These are phyloP conservation scores for Dione juno DNA, from an alignment of 2,888 invertebrate genomes.

Conservation along the genomic window DNA sequence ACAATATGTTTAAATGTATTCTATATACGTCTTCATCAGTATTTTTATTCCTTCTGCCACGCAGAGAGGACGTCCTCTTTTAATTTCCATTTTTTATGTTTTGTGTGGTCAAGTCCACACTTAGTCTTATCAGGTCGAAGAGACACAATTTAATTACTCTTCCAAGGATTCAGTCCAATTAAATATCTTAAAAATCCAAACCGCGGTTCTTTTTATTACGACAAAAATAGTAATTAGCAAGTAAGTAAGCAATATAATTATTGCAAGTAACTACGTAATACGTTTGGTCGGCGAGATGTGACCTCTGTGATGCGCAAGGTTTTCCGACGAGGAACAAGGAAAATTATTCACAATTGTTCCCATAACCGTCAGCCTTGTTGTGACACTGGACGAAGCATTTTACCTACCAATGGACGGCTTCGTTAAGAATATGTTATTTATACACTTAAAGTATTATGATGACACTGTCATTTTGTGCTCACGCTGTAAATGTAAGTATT, in stretches of 20 bases:
- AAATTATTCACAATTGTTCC: slow-evolving; percentile 64
- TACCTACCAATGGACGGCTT: slow-evolving; percentile 43
- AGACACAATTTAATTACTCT: too few relatives aligned
- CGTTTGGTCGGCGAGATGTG: slow-evolving; percentile 50
- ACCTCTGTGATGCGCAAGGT: slow-evolving; percentile 73
- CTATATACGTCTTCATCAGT: too few relatives aligned
- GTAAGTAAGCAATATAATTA: slow-evolving; percentile 12
- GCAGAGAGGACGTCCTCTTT: too few relatives aligned
- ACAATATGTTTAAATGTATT: background rate
- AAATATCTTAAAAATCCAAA: too few relatives aligned
- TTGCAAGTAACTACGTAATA: slow-evolving; percentile 24
- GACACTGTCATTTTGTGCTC: background rate
- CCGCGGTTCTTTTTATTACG: too few relatives aligned
- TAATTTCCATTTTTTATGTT: too few relatives aligned
- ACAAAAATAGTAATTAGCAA: background rate
- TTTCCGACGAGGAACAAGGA: slow-evolving; percentile 76
- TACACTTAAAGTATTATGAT: slow-evolving; percentile 3
- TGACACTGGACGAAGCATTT: slow-evolving; percentile 59
- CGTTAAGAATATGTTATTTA: slow-evolving; percentile 30
- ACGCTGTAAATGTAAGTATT: background rate
- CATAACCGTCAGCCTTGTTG: slow-evolving; percentile 65
- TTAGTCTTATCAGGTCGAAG: too few relatives aligned
- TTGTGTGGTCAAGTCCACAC: too few relatives aligned
- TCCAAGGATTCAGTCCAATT: too few relatives aligned
- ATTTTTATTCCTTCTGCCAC: too few relatives aligned